These are phyloP conservation scores for Endotricha flammealis DNA, from an alignment of 2,888 invertebrate genomes.

Conservation along the genomic window DNA sequence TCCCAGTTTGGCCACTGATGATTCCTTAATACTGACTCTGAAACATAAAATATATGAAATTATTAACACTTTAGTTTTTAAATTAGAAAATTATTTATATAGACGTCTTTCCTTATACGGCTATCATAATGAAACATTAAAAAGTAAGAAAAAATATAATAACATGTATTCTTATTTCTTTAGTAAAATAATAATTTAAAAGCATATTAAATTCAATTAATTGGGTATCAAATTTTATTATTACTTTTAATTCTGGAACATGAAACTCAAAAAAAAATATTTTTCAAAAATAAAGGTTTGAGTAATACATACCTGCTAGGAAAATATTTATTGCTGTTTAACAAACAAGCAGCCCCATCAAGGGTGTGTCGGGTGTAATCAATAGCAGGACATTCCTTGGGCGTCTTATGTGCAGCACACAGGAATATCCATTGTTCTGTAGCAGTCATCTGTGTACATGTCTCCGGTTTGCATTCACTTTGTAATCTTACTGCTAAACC, in stretches of 20 bases:
- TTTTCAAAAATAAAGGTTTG: no score
- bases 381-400: slow-evolving; percentile 99
- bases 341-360: slow-evolving; percentile 98
- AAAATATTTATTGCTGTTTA: slow-evolving; percentile 99
- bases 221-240: no score
- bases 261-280: no score
- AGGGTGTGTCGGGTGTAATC: slow-evolving; percentile 99
- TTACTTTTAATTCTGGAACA: no score
- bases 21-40: slow-evolving; percentile 99
- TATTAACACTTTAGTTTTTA: no score
- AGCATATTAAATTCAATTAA: background rate
- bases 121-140: no score
- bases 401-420: slow-evolving; percentile 99
- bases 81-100: no score
- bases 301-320: slow-evolving; percentile 97
- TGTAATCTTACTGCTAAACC: slow-evolving; percentile 98
- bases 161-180: no score
- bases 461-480: slow-evolving; percentile 97
- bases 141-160: no score
- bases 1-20: slow-evolving; percentile 98
- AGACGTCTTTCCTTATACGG: no score
- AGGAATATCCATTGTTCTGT: slow-evolving; percentile 99
- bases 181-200: no score
- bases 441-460: slow-evolving; percentile 99
- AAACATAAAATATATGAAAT: slow-evolving; percentile 35